Percentiles rank a stretch among this genome's conserved stretches.
Conservation (phyloP, 1,140 invertebrate species). For the Halesus radiatus region DNA sequence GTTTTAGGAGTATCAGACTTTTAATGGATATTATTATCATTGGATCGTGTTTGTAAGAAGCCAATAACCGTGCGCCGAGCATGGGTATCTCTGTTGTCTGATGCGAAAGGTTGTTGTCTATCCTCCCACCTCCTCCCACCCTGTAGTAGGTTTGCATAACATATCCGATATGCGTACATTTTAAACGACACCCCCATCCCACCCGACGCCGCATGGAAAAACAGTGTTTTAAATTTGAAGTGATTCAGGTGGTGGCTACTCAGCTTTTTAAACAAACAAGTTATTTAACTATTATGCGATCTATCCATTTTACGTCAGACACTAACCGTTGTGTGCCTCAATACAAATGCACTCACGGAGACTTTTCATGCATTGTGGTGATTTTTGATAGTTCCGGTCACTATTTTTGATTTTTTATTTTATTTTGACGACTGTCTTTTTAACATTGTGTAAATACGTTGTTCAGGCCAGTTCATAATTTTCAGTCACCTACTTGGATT, state of each 20-base stretch:
- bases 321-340: too few relatives aligned
- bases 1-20: not conserved
- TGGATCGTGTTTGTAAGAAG: not conserved
- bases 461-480: too few relatives aligned
- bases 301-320: too few relatives aligned
- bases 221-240: conserved; percentile 38
- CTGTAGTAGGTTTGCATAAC: conserved; percentile 43
- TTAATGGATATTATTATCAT: not conserved
- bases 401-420: too few relatives aligned
- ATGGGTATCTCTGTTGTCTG: conserved; percentile 10
- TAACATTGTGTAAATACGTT: too few relatives aligned
- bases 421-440: too few relatives aligned
- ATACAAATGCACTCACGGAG: too few relatives aligned
- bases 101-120: not conserved
- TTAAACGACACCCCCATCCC: conserved; percentile 45
- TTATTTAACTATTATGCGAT: not conserved
- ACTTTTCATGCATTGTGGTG: too few relatives aligned
- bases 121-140: not conserved
- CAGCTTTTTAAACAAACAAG: not conserved
- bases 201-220: conserved; percentile 10
- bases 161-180: conserved; percentile 54
- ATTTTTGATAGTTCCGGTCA: too few relatives aligned
- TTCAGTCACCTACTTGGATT: too few relatives aligned
- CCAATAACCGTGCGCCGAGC: conserved; percentile 23
- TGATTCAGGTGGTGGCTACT: not conserved